Evolutionary conservation across 2,797 vertebrate species (phyloP).

Genomic region (Spinibarbus caldwelli): DNA sequence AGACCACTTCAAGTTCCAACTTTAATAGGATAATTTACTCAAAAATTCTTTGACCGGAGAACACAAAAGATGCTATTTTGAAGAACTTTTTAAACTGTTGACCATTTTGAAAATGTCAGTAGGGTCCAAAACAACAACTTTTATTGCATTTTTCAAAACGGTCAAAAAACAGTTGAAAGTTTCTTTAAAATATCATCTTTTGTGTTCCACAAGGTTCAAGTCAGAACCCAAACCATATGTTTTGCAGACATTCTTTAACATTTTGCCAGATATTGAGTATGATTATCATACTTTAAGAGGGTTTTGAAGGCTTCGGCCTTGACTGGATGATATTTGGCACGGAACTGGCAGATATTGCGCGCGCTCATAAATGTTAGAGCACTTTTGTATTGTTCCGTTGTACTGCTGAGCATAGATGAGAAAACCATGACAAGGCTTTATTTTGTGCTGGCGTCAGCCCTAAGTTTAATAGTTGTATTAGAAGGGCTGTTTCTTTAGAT

Average conservation of each 20-base stretch:
- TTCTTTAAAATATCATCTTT: not conserved
- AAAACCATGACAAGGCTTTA: conserved; percentile 55
- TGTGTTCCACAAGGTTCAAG: conserved; percentile 1
- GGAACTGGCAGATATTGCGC: conserved; percentile 33
- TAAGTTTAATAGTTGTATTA: conserved; percentile 40
- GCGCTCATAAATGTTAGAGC: conserved; percentile 55
- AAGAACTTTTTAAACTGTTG: not conserved
- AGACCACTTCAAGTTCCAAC: not conserved
- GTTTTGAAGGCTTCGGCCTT: conserved; percentile 25
- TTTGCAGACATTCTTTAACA: conserved; percentile 10
- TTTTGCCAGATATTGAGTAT: conserved; percentile 19
- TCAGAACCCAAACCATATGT: not conserved
- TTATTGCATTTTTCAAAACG: not conserved
- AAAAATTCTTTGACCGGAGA: not conserved
- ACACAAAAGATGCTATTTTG: not conserved
- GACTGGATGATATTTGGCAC: conserved; percentile 39
- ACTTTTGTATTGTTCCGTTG: conserved; percentile 54
- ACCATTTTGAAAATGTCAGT: not conserved
- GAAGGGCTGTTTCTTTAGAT: conserved; percentile 40
- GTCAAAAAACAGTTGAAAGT: not conserved
- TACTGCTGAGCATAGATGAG: conserved; percentile 51
- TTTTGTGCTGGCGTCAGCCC: conserved; percentile 47
- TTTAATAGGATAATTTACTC: not conserved
- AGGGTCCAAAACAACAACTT: not conserved
- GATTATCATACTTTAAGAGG: not conserved